phyloP scores from a whole-genome alignment of 2,797 vertebrate species.

The Coendou prehensilis region DNA sequence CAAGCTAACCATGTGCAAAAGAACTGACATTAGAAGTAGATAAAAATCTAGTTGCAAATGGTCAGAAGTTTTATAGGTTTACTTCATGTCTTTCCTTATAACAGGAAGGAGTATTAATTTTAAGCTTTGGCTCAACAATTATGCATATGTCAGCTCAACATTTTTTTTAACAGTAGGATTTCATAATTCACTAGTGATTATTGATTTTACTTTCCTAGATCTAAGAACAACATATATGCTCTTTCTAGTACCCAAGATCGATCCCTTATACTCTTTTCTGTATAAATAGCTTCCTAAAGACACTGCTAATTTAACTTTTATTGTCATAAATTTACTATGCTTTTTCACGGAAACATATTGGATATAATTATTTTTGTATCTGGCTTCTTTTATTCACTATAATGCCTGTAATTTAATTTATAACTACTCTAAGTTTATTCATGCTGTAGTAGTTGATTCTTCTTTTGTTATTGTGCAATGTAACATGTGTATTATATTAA shows the following conservation, averaged over 20 bases:
- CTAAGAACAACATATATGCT: not conserved
- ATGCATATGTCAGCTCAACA: not conserved
- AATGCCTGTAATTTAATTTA: not conserved
- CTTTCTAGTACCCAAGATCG: not conserved
- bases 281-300: not conserved
- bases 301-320: not conserved
- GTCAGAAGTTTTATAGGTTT: slow-evolving; percentile 13
- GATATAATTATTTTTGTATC: not conserved
- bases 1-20: slow-evolving; percentile 59
- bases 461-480: not conserved
- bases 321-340: not conserved
- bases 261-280: not conserved
- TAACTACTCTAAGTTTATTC: not conserved
- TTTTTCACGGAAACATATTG: not conserved
- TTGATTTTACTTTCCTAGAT: not conserved
- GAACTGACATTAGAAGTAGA: not conserved
- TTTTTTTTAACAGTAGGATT: not conserved
- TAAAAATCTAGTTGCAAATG: slow-evolving; percentile 46
- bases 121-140: not conserved
- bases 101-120: not conserved
- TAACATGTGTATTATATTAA: not conserved
- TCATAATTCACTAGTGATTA: not conserved
- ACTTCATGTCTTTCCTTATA: not conserved
- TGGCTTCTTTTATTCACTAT: not conserved
- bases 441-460: not conserved